phyloP scores from a whole-genome alignment of 2,113 vertebrate genomes.

The rabbit (Oryctolagus cuniculus) region DNA sequence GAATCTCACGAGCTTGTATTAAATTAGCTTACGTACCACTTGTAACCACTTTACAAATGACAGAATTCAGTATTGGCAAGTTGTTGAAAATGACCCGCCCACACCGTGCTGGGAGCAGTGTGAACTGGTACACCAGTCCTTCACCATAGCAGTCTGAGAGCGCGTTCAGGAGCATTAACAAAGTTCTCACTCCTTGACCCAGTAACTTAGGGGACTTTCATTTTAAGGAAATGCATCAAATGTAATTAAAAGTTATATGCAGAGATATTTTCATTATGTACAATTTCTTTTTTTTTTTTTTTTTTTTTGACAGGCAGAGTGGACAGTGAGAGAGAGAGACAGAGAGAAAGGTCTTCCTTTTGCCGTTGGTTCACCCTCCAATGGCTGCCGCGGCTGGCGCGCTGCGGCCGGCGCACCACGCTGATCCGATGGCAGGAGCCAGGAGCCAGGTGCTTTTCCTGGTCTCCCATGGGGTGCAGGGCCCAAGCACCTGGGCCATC shows the following conservation, averaged over 20 bases:
- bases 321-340: too few species aligned
- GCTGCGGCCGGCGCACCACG: too few species aligned
- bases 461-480: too few species aligned
- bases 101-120: neutral
- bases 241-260: constrained; percentile 24
- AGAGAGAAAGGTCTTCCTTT: too few species aligned
- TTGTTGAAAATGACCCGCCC: constrained; percentile 39
- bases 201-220: constrained; percentile 24
- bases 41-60: constrained; percentile 38
- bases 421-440: too few species aligned
- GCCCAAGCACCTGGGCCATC: too few species aligned
- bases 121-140: constrained; percentile 37
- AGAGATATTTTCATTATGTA: constrained; percentile 23
- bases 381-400: too few species aligned
- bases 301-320: too few species aligned
- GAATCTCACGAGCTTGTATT: constrained; percentile 12
- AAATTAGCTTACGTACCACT: neutral
- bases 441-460: too few species aligned
- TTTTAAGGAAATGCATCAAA: constrained; percentile 60
- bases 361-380: too few species aligned
- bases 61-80: neutral
- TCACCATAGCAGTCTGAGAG: neutral
- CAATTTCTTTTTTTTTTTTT: too few species aligned
- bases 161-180: constrained; percentile 24
- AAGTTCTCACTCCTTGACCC: constrained; percentile 6